Percentiles rank a stretch among this genome's conserved stretches.
Evolutionary conservation across 1,140 invertebrate species (phyloP).

Genomic region (fruit fly (Drosophila melanogaster)): DNA sequence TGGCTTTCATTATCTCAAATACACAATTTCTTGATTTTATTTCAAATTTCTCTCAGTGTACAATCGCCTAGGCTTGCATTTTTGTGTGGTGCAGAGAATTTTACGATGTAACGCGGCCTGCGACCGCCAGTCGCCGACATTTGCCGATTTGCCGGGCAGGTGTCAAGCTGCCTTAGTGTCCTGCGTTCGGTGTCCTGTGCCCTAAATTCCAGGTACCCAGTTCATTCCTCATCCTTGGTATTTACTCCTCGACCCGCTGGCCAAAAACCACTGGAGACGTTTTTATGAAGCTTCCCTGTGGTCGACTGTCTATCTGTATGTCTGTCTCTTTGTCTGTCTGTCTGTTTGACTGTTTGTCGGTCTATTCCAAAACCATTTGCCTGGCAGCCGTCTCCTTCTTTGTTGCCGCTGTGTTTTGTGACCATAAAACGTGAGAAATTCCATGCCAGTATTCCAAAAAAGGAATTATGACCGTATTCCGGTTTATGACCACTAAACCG

Average conservation of each 20-base stretch:
- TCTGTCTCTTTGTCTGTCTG: constrained; percentile 1
- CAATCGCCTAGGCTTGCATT: constrained; percentile 5
- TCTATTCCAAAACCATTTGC: constrained; percentile 23
- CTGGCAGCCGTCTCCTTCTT: constrained; percentile 5
- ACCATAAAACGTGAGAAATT: constrained; percentile 72
- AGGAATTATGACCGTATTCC: constrained; percentile 77
- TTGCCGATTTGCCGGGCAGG: constrained; percentile 49
- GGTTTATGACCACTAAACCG: constrained; percentile 77
- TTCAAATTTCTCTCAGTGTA: background rate
- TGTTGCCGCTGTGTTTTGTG: constrained; percentile 35
- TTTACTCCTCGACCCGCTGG: background rate
- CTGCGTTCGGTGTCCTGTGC: background rate
- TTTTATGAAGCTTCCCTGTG: constrained; percentile 61
- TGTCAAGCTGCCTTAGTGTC: constrained; percentile 58
- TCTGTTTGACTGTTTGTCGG: constrained; percentile 2
- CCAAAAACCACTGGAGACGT: constrained; percentile 65
- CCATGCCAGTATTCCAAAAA: constrained; percentile 48
- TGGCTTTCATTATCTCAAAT: too few species aligned
- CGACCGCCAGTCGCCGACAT: constrained; percentile 42
- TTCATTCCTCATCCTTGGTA: background rate
- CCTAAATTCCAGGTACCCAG: background rate
- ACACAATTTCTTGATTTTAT: background rate
- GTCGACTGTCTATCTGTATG: constrained; percentile 18
- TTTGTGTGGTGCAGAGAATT: constrained; percentile 22
- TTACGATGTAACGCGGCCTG: constrained; percentile 56